Base-by-base conservation (phyloP, 2,797 vertebrate genomes). In the Falco novaeseelandiae region DNA sequence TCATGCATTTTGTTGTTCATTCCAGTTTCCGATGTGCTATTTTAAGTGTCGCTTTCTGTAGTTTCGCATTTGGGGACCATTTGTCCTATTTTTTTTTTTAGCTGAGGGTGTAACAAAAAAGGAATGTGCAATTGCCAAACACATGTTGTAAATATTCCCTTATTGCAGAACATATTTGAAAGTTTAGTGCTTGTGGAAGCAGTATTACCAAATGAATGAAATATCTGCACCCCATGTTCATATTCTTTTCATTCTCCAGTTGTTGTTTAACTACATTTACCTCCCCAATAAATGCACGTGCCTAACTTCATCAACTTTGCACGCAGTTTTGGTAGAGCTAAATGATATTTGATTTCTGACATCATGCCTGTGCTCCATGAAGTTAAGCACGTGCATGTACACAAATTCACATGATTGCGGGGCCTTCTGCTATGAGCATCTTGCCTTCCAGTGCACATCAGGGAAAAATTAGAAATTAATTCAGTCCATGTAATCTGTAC, bases 401-500 rank as follows among this genome's bases (percentile, higher is more conserved):
- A 17, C 49, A 79, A 78, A 83, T 78, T 89, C 61, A 63, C 48
- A 48, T 0, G 1, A 36, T 44, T 46, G 55, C 67, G 49, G 59
- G 90, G 34, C 8, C 40, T 80, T 52, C 57, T 94, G 49, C 71
- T 81, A 2, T 71, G 49, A 61, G 38, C 34, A 62, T 90, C 74
- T 59, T 82, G 55, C 62, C 20, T 90, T 94, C 57, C 71, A 93
- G 40, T 74, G 52, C 26, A 29, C 74, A 66, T 84, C 59, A 69
- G 88, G 71, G 26, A 90, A 80, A 44, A 85, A 89, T 92, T 87
- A 90, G 44, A 92, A 94, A 62, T 82, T 92, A 80, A 82, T 94
- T 94, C 63, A 69, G 22, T 65, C 22, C 57, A 10, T 55, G 49
- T 78, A 80, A 84, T 85, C 52, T 57, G 63, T 61, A 77, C 8